Evolutionary conservation across 2,113 vertebrate species (phyloP).

Genomic region (Echinops telfairi): DNA sequence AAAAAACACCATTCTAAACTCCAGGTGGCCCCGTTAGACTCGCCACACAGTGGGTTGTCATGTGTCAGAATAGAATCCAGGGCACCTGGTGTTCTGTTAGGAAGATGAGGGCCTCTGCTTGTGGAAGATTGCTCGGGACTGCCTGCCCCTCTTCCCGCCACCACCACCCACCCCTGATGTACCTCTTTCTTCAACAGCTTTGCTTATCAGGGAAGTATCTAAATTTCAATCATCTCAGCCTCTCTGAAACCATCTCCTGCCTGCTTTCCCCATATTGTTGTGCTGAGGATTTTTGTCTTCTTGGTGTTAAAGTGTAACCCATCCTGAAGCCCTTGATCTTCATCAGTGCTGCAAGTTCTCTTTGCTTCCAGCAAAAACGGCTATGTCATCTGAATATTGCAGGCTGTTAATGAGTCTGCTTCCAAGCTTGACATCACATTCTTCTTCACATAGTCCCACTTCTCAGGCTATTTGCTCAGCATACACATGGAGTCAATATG

Average conservation of each 20-base stretch:
- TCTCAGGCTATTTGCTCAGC: neutral
- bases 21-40: neutral
- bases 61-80: neutral
- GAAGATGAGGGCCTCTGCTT: neutral
- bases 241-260: neutral
- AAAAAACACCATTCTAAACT: too few species aligned
- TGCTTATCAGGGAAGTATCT: neutral
- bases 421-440: neutral
- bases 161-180: neutral
- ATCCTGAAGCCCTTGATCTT: neutral
- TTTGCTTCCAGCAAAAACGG: neutral
- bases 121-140: accelerated
- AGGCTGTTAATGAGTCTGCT: neutral
- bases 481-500: neutral
- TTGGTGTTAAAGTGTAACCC: too few species aligned
- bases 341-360: neutral
- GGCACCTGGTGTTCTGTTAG: neutral
- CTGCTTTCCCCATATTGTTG: neutral
- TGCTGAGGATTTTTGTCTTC: neutral
- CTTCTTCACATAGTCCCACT: neutral
- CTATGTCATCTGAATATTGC: neutral
- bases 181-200: neutral
- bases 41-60: neutral
- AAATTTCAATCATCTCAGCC: neutral
- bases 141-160: too few species aligned